phyloP scores from a whole-genome alignment of 2,888 invertebrate genomes.

The Brachyptera risi region DNA sequence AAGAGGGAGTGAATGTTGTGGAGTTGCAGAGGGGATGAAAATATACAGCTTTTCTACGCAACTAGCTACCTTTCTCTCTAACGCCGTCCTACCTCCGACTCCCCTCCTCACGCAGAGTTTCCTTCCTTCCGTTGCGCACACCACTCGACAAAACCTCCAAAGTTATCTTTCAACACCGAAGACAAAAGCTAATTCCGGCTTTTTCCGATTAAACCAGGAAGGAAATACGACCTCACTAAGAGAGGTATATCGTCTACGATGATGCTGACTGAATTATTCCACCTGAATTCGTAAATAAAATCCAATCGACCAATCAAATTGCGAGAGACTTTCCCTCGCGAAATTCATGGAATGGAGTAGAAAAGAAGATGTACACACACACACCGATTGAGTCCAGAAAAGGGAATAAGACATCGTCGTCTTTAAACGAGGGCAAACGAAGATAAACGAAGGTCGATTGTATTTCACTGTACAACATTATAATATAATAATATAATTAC shows the following conservation, averaged over 20 bases:
- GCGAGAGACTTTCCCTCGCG: conserved; percentile 4
- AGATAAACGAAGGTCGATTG: conserved; percentile 4
- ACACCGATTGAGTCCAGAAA: not conserved
- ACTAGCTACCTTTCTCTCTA: not conserved
- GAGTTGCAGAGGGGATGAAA: not conserved
- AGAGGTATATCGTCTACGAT: not conserved
- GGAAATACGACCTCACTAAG: conserved; percentile 1
- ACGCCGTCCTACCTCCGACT: not conserved
- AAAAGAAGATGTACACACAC: not conserved
- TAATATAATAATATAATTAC: no score
- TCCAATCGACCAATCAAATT: not conserved
- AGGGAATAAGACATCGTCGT: not conserved
- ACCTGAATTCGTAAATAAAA: not conserved
- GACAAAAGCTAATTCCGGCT: not conserved
- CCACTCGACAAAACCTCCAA: not conserved
- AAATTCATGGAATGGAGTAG: not conserved
- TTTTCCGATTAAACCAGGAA: conserved; percentile 2
- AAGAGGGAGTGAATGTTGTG: not conserved
- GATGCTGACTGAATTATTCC: not conserved
- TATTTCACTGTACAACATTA: not conserved
- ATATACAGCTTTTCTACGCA: not conserved
- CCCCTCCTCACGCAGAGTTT: not conserved
- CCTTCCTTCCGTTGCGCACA: not conserved
- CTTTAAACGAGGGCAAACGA: conserved; percentile 4
- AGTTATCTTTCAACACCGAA: not conserved